Percentiles rank a stretch among this genome's conserved stretches.
phyloP scores from a whole-genome alignment of 2,888 invertebrate genomes.

The Tridacna gigas region DNA sequence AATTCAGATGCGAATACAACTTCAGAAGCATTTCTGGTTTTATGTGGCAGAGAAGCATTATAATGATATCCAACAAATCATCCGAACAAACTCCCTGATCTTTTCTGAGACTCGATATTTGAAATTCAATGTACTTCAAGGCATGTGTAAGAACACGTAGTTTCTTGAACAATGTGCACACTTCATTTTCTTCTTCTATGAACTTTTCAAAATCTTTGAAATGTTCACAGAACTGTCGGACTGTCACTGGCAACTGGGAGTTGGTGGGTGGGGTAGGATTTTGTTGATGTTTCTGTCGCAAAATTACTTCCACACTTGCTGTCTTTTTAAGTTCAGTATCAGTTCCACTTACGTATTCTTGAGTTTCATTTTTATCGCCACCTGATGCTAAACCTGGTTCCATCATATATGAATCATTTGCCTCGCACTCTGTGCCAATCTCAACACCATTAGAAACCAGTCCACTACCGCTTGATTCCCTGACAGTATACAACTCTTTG shows the following conservation, averaged over 20 bases:
- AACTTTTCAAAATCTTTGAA: conserved; percentile 49
- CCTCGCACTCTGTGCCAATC: not conserved
- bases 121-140: conserved; percentile 57
- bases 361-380: not conserved
- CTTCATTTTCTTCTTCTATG: conserved; percentile 43
- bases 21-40: conserved; percentile 59
- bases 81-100: conserved; percentile 68
- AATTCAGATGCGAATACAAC: conserved; percentile 74
- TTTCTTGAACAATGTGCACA: conserved; percentile 58
- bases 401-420: not conserved
- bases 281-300: not conserved
- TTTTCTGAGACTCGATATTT: conserved; percentile 50
- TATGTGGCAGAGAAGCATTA: conserved; percentile 72
- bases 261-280: not conserved
- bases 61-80: conserved; percentile 74
- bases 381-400: not conserved
- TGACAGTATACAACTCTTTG: not conserved
- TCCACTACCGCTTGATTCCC: not conserved
- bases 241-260: conserved; percentile 21
- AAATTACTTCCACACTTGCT: not conserved
- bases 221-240: conserved; percentile 44
- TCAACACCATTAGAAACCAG: not conserved
- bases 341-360: too few species aligned
- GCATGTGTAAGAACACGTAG: conserved; percentile 66
- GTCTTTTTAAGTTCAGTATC: not conserved